These are phyloP conservation scores for Planococcus citri DNA, from an alignment of 1,140 invertebrate species.

Conservation along the genomic window DNA sequence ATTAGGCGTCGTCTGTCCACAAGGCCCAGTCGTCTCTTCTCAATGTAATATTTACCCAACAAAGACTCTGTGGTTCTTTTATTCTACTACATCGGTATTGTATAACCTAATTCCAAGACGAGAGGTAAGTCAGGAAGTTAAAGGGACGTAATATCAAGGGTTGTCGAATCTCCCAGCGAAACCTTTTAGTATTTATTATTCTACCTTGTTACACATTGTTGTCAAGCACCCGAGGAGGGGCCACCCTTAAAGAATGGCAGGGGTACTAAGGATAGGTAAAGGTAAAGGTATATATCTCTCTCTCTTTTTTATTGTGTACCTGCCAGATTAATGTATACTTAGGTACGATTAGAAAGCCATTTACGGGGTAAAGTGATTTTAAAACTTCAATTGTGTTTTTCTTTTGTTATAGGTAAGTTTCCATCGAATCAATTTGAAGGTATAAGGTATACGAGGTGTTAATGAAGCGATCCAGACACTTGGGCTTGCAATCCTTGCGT, in stretches of 20 bases:
- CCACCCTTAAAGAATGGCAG: constrained; percentile 11
- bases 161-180: constrained; percentile 14
- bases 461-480: too few relatives aligned
- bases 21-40: not conserved
- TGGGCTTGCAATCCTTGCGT: too few relatives aligned
- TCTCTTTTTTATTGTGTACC: not conserved
- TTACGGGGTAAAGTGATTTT: not conserved
- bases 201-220: constrained; percentile 17
- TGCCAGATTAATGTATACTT: too few relatives aligned
- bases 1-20: constrained; percentile 18
- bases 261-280: not conserved
- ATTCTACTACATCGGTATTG: not conserved
- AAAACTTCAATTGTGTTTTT: not conserved
- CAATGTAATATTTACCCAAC: constrained; percentile 10
- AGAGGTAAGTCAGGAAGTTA: constrained; percentile 18
- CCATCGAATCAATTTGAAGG: not conserved
- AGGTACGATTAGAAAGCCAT: too few relatives aligned
- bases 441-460: too few relatives aligned
- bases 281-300: too few relatives aligned
- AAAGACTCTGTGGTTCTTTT: not conserved
- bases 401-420: not conserved
- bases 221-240: constrained; percentile 17
- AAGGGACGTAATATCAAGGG: constrained; percentile 3
- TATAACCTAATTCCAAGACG: not conserved
- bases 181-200: constrained; percentile 18